These are phyloP conservation scores for Globodera rostochiensis DNA, from an alignment of 1,140 invertebrate species.

Conservation along the genomic window DNA sequence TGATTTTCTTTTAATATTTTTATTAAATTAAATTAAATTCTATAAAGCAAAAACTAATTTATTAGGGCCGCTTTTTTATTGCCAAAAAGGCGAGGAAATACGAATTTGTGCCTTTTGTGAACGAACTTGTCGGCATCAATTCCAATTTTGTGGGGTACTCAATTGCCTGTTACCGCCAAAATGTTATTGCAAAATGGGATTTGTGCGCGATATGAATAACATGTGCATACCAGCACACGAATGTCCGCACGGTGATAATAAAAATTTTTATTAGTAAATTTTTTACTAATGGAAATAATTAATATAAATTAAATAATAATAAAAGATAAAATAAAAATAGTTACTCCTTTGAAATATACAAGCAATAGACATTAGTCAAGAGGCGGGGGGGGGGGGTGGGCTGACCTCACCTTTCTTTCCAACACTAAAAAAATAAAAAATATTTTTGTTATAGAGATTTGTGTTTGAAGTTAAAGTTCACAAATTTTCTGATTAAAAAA, in stretches of 20 bases:
- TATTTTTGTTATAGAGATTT: neutral
- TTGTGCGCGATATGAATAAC: neutral
- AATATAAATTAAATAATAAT: too few relatives aligned
- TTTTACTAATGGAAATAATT: too few relatives aligned
- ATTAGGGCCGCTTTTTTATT: neutral
- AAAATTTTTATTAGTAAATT: neutral
- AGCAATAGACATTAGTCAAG: too few relatives aligned
- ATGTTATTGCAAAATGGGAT: slow-evolving; percentile 12
- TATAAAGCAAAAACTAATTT: neutral
- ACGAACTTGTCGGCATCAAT: neutral
- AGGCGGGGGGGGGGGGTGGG: too few relatives aligned
- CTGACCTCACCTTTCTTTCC: too few relatives aligned
- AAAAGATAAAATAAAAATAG: too few relatives aligned
- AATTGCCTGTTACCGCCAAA: neutral
- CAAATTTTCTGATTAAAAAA: neutral
- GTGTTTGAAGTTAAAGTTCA: neutral
- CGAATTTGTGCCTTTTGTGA: slow-evolving; percentile 2
- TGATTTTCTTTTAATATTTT: too few relatives aligned
- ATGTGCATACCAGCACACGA: neutral
- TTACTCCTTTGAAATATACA: too few relatives aligned
- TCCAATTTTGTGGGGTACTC: neutral
- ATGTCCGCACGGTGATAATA: neutral
- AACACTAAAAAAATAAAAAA: neutral
- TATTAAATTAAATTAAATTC: too few relatives aligned
- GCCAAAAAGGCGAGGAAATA: neutral